Evolutionary conservation across 2,113 vertebrate genomes (phyloP).

Genomic region (Mesocricetus auratus): DNA sequence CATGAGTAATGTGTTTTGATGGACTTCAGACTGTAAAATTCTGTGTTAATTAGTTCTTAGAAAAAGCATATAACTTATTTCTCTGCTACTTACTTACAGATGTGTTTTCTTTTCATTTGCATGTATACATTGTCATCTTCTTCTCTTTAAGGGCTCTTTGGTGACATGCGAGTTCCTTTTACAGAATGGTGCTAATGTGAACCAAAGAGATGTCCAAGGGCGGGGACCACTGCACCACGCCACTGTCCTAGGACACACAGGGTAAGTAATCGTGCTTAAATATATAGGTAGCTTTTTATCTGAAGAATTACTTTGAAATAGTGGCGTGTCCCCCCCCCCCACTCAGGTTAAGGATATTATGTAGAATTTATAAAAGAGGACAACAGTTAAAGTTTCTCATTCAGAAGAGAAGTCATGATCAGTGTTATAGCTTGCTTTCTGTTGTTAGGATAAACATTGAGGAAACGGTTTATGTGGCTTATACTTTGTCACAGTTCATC

Average conservation of each 20-base stretch:
- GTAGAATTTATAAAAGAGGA: constrained; percentile 39
- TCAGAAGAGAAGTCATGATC: background rate
- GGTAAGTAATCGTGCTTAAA: constrained; percentile 84
- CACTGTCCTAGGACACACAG: constrained; percentile 96
- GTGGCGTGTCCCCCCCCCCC: too few species aligned
- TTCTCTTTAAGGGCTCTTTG: constrained; percentile 92
- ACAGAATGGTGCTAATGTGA: constrained; percentile 97
- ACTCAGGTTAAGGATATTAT: background rate
- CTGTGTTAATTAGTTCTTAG: constrained; percentile 20
- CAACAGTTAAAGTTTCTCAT: constrained; percentile 16
- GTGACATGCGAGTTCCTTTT: constrained; percentile 98
- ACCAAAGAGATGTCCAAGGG: constrained; percentile 94
- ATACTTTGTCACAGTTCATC: background rate
- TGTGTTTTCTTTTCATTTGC: background rate
- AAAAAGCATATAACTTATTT: constrained; percentile 29
- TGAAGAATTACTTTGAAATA: constrained; percentile 51
- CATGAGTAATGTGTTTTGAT: constrained; percentile 25
- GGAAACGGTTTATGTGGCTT: background rate
- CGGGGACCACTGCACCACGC: constrained; percentile 97
- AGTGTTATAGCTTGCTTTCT: constrained; percentile 5
- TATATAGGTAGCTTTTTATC: constrained; percentile 27
- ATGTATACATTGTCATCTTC: constrained; percentile 14
- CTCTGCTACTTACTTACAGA: constrained; percentile 45
- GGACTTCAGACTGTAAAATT: background rate
- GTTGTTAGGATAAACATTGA: background rate